phyloP scores from a whole-genome alignment of 2,113 vertebrate species.

The Chionis minor region DNA sequence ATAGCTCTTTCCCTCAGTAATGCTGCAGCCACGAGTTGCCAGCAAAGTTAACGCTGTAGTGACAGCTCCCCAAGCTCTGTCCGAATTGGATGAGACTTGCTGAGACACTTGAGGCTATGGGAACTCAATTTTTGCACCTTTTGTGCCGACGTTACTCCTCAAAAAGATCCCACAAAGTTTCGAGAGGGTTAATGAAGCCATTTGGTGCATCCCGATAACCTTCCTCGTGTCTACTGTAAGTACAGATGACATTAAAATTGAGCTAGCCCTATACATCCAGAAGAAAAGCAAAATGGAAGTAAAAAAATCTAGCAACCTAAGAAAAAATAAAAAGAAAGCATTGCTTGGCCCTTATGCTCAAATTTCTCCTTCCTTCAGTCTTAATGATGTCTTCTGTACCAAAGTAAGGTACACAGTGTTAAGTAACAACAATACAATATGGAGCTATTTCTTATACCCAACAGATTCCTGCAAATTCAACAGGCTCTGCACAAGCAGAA shows the following conservation, averaged over 20 bases:
- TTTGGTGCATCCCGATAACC: background rate
- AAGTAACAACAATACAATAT: background rate
- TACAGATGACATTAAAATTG: background rate
- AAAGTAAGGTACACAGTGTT: background rate
- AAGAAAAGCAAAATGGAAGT: background rate
- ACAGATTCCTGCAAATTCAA: background rate
- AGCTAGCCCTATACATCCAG: background rate
- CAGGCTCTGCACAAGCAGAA: background rate
- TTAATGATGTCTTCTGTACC: background rate
- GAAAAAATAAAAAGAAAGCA: background rate
- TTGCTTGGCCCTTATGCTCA: background rate
- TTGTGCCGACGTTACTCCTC: background rate
- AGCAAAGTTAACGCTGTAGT: background rate
- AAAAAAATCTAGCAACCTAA: background rate
- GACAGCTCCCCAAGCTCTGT: background rate
- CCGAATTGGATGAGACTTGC: fast-evolving
- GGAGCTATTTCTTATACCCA: background rate
- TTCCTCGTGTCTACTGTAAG: fast-evolving
- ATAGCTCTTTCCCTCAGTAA: background rate
- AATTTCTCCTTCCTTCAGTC: background rate
- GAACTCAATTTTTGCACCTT: background rate
- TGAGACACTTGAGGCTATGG: background rate
- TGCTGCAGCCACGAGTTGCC: background rate
- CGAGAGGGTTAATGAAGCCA: background rate
- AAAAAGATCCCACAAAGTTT: background rate